These are phyloP conservation scores for Drosophila atroscutellata DNA, from an alignment of 2,888 invertebrate genomes.

Conservation along the genomic window DNA sequence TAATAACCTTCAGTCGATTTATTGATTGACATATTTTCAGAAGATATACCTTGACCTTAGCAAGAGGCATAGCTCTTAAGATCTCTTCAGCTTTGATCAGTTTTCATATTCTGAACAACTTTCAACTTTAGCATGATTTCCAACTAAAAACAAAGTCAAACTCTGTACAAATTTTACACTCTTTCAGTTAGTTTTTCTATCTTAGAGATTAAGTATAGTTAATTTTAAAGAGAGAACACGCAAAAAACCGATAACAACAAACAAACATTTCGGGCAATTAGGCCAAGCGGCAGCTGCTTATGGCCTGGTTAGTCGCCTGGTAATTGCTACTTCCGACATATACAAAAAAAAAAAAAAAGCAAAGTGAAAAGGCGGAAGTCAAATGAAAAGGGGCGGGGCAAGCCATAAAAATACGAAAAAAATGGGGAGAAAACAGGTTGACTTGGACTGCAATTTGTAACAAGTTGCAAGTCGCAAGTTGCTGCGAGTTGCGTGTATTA, in stretches of 20 bases:
- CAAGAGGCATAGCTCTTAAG: no score
- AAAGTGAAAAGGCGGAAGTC: conserved; percentile 26
- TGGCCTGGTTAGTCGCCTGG: conserved; percentile 31
- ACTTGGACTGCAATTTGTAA: conserved; percentile 74
- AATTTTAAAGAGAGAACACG: neutral
- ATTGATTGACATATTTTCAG: no score
- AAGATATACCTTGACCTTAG: no score
- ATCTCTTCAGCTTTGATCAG: no score
- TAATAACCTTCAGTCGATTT: neutral
- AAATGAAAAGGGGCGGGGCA: conserved; percentile 45
- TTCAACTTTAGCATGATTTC: no score
- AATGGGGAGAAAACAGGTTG: conserved; percentile 50
- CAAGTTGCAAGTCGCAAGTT: conserved; percentile 63
- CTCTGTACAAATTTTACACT: neutral
- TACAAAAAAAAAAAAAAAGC: conserved; percentile 20
- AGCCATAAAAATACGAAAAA: conserved; percentile 21
- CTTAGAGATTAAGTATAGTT: neutral
- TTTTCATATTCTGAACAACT: no score
- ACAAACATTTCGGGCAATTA: conserved; percentile 31
- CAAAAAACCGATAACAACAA: conserved; percentile 8
- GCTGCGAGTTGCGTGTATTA: conserved; percentile 73
- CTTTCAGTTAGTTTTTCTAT: neutral
- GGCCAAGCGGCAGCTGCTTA: conserved; percentile 1
- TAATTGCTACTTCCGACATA: conserved; percentile 73
- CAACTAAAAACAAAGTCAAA: neutral